These are phyloP conservation scores for Salvelinus sp. DNA, from an alignment of 2,113 vertebrate genomes.

Conservation along the genomic window DNA sequence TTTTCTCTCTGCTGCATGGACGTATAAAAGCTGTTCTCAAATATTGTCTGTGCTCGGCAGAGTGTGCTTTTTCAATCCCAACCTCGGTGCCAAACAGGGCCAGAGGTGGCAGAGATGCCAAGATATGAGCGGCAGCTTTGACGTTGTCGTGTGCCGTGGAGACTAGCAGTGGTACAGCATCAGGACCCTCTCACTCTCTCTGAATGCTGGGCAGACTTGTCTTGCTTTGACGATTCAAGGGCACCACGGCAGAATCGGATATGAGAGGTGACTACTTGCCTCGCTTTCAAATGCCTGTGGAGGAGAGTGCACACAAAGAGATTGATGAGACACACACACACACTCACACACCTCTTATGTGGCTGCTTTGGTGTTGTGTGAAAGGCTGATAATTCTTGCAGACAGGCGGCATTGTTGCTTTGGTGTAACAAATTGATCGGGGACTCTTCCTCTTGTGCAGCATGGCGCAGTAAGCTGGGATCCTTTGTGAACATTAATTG, in stretches of 20 bases:
- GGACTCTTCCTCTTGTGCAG: slow-evolving; percentile 19
- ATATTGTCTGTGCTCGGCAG: slow-evolving; percentile 41
- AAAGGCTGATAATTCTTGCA: slow-evolving; percentile 26
- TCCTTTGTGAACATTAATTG: slow-evolving; percentile 49
- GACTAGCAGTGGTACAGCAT: no score
- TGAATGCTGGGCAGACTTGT: no score
- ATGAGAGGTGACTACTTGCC: no score
- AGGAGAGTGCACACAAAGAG: no score
- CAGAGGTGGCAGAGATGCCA: slow-evolving; percentile 21
- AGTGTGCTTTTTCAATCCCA: slow-evolving; percentile 40
- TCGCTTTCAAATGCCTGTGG: no score
- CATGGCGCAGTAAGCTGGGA: slow-evolving; percentile 23
- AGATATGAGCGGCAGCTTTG: not conserved
- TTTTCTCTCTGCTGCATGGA: slow-evolving; percentile 13
- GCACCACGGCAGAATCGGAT: no score
- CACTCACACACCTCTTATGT: not conserved
- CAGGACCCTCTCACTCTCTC: no score
- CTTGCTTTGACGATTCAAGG: no score
- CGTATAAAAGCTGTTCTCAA: slow-evolving; percentile 45
- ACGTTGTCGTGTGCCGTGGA: no score
- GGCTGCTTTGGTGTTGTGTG: not conserved
- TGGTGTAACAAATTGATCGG: slow-evolving; percentile 41
- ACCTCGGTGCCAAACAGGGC: slow-evolving; percentile 16
- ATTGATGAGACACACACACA: no score
- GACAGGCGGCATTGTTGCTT: slow-evolving; percentile 40